Conservation (phyloP, 2,113 vertebrate genomes). For the Notechis scutatus region DNA sequence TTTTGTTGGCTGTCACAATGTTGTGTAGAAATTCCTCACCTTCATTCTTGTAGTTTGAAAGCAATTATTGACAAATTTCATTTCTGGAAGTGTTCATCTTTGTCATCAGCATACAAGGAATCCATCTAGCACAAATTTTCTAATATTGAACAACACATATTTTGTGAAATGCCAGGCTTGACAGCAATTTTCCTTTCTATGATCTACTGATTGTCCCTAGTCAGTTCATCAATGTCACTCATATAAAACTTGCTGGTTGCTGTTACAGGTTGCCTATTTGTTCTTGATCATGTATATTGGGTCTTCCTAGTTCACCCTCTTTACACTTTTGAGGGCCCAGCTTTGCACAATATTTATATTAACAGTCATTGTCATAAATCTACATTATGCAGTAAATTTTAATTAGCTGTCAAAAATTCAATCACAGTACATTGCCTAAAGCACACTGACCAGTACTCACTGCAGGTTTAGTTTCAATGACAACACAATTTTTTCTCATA, state of each 20-base stretch:
- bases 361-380: not conserved
- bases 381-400: not conserved
- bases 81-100: not conserved
- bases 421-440: not conserved
- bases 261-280: not conserved
- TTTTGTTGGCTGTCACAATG: not conserved
- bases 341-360: not conserved
- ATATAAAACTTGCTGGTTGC: not conserved
- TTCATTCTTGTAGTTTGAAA: not conserved
- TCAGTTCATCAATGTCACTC: not conserved
- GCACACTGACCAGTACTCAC: not conserved
- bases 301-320: not conserved
- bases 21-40: not conserved
- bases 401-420: not conserved
- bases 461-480: not conserved
- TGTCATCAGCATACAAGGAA: not conserved
- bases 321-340: not conserved
- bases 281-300: not conserved
- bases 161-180: not conserved
- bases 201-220: not conserved
- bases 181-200: not conserved
- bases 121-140: not conserved
- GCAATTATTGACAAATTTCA: not conserved
- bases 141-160: not conserved
- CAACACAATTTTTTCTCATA: not conserved